Evolutionary conservation across 1,140 invertebrate genomes (phyloP).

Genomic region (Venustaconcha ellipsiformis): DNA sequence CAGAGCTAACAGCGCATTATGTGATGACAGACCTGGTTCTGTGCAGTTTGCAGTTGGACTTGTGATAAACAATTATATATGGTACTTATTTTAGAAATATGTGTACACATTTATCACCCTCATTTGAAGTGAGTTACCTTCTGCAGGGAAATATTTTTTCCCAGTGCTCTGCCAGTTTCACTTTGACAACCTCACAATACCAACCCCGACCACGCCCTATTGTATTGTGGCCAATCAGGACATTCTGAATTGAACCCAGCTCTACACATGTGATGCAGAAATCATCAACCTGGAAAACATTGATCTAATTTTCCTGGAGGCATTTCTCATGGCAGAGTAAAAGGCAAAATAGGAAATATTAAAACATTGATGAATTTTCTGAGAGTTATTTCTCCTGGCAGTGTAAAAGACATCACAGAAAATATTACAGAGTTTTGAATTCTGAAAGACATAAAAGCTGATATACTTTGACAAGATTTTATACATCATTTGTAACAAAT

Average conservation of each 20-base stretch:
- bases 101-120: too few species aligned
- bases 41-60: too few species aligned
- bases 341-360: not conserved
- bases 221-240: slow-evolving; percentile 53
- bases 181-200: slow-evolving; percentile 51
- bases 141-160: slow-evolving; percentile 46
- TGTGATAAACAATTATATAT: too few species aligned
- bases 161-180: slow-evolving; percentile 26
- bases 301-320: not conserved
- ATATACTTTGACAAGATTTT: too few species aligned
- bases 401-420: not conserved
- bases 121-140: slow-evolving; percentile 36
- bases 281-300: slow-evolving; percentile 43
- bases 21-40: too few species aligned
- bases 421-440: not conserved
- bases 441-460: too few species aligned
- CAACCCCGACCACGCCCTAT: slow-evolving; percentile 56
- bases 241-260: slow-evolving; percentile 46
- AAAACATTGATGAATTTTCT: not conserved
- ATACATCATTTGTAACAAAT: too few species aligned
- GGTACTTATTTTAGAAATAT: too few species aligned
- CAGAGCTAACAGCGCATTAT: too few species aligned
- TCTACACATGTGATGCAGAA: slow-evolving; percentile 50
- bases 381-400: not conserved
- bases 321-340: not conserved